Evolutionary conservation across 2,797 vertebrate species (phyloP).

Genomic region (Alfaro cultratus): DNA sequence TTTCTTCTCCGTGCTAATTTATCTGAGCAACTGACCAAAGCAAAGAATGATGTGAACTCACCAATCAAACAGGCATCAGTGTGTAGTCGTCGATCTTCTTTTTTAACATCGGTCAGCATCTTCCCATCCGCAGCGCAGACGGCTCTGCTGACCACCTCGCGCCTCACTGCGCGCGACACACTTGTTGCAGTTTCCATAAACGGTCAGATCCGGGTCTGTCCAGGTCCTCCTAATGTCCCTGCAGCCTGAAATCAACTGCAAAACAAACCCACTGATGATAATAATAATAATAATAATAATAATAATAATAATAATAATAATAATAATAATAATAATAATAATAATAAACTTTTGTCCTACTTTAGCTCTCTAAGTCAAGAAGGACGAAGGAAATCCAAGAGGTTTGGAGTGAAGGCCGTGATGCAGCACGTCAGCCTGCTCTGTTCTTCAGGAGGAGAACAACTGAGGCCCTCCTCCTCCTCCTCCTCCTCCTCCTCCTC

Average conservation of each 20-base stretch:
- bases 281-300: too few species aligned
- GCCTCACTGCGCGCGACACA: constrained; percentile 73
- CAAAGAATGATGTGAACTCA: constrained; percentile 69
- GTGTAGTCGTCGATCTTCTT: constrained; percentile 68
- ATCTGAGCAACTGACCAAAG: not conserved
- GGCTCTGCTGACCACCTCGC: constrained; percentile 63
- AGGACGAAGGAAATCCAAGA: too few species aligned
- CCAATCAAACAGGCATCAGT: constrained; percentile 82
- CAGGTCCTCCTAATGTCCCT: not conserved
- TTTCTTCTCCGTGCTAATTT: not conserved
- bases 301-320: too few species aligned
- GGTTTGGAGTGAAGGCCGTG: not conserved
- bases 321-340: too few species aligned
- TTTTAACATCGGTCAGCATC: constrained; percentile 84
- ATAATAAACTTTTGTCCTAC: too few species aligned
- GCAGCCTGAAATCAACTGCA: not conserved
- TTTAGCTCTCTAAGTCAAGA: too few species aligned
- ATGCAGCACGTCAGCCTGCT: not conserved
- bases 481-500: too few species aligned
- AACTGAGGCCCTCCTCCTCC: constrained; percentile 1
- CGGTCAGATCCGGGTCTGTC: not conserved
- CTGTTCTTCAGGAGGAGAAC: not conserved
- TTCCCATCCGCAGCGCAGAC: constrained; percentile 70
- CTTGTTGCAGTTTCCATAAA: constrained; percentile 83
- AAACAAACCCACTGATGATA: not conserved